A percentile compares a stretch with the other conserved stretches of the same genome.
Conservation (phyloP, 2,113 vertebrate genomes). For the Cyprinodon brontotheroides region DNA sequence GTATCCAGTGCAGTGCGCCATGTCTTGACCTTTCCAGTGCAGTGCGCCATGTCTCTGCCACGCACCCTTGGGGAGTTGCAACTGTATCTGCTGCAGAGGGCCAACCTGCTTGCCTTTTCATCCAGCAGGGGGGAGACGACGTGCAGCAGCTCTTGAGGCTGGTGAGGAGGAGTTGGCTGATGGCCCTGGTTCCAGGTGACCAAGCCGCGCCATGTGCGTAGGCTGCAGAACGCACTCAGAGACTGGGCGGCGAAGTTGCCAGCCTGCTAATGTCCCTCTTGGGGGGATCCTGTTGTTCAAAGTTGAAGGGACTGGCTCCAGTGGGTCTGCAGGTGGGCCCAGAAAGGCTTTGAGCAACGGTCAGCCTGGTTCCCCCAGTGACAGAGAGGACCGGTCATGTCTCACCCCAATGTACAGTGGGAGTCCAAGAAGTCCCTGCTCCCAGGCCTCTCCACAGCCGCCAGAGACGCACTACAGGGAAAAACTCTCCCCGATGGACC, state of each 20-base stretch:
- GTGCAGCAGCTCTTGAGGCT: conserved; percentile 96
- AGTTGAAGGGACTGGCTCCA: conserved; percentile 83
- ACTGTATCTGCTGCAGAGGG: conserved; percentile 93
- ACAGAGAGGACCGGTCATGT: conserved; percentile 80
- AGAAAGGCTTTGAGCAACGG: conserved; percentile 87
- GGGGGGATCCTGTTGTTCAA: conserved; percentile 92
- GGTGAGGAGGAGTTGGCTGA: conserved; percentile 97
- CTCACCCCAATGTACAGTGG: conserved; percentile 83
- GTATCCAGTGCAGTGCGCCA: conserved; percentile 23
- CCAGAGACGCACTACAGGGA: conserved; percentile 78
- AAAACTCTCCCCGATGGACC: conserved; percentile 87
- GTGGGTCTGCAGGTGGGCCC: conserved; percentile 55
- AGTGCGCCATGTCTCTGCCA: conserved; percentile 88
- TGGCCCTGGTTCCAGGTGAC: conserved; percentile 98
- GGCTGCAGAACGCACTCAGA: conserved; percentile 93
- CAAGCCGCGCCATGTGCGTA: conserved; percentile 95
- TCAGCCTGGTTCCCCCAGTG: conserved; percentile 85
- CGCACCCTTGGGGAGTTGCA: conserved; percentile 96
- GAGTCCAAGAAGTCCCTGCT: conserved; percentile 90
- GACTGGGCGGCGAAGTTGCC: conserved; percentile 97
- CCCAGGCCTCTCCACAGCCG: conserved; percentile 83
- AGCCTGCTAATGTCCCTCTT: conserved; percentile 85
- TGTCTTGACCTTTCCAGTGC: conserved; percentile 43
- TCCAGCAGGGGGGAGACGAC: conserved; percentile 98
- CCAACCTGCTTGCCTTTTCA: conserved; percentile 98